phyloP scores from a whole-genome alignment of 2,113 vertebrate species.

The Phyllostomus hastatus region DNA sequence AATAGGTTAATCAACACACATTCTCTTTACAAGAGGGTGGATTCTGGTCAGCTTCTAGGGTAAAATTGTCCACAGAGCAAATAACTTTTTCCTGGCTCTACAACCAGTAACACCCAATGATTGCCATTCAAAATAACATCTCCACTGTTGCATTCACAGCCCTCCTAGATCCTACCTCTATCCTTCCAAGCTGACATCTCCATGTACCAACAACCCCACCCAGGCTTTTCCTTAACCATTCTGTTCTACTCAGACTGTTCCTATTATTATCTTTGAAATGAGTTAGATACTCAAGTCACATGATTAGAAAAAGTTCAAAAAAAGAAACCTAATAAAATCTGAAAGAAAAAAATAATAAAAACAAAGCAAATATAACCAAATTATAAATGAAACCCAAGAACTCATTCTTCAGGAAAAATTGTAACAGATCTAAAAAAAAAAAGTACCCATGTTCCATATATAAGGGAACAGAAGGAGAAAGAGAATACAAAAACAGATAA shows the following conservation, averaged over 20 bases:
- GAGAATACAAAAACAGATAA: background rate
- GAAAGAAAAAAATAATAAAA: constrained; percentile 33
- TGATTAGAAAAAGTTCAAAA: background rate
- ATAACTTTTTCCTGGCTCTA: background rate
- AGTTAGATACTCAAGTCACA: background rate
- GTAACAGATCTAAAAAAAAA: background rate
- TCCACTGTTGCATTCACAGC: background rate
- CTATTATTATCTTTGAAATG: background rate
- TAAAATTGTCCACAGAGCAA: background rate
- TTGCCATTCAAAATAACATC: background rate
- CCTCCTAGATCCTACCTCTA: background rate
- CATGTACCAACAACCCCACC: accelerated
- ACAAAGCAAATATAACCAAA: constrained; percentile 28
- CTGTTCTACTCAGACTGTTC: background rate
- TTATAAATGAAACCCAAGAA: constrained; percentile 40
- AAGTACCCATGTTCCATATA: background rate
- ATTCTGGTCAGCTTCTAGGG: background rate
- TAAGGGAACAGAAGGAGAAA: background rate
- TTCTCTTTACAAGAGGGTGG: background rate
- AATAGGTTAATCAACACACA: background rate
- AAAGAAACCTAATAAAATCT: constrained; percentile 2
- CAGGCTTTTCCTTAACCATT: background rate
- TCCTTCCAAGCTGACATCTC: background rate
- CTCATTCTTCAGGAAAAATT: background rate
- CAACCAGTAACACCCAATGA: background rate